These are phyloP conservation scores for Megalonaias nervosa DNA, from an alignment of 1,140 invertebrate genomes.

Conservation along the genomic window DNA sequence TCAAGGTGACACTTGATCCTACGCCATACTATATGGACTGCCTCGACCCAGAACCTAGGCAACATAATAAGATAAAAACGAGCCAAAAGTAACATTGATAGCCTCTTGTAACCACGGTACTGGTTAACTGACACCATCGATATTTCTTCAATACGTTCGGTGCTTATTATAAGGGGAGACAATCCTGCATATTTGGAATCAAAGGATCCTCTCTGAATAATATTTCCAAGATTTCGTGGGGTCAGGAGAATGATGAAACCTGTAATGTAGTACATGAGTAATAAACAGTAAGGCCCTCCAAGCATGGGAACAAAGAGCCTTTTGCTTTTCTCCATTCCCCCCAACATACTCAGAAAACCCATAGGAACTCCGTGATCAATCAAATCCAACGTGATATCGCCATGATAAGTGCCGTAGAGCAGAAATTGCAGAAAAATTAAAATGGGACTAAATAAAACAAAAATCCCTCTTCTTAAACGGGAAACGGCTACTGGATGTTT, in stretches of 20 bases:
- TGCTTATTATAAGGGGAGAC: slow-evolving; percentile 2
- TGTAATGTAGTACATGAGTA: not conserved
- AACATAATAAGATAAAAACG: slow-evolving; percentile 1
- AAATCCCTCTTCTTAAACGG: not conserved
- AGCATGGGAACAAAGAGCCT: slow-evolving; percentile 3
- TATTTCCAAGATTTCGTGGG: not conserved
- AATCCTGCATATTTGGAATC: not conserved
- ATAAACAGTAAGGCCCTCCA: slow-evolving; percentile 14
- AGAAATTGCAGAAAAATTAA: slow-evolving; percentile 4
- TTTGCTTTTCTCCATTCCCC: slow-evolving; percentile 15
- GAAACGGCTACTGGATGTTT: slow-evolving; percentile 10
- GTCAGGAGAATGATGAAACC: not conserved
- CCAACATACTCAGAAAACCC: slow-evolving; percentile 17
- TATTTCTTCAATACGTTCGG: not conserved
- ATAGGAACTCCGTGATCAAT: slow-evolving; percentile 11
- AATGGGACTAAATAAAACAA: not conserved
- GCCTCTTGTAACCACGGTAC: not conserved
- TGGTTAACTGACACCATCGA: slow-evolving; percentile 1
- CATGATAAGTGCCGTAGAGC: slow-evolving; percentile 5
- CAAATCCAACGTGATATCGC: not conserved
- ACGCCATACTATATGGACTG: too few relatives aligned
- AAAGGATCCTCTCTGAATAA: not conserved
- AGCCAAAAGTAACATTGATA: not conserved
- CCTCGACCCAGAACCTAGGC: slow-evolving; percentile 10
- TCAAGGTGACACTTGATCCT: too few relatives aligned